Evolutionary conservation across 1,140 invertebrate species (phyloP).

Genomic region (Augochlora pura): DNA sequence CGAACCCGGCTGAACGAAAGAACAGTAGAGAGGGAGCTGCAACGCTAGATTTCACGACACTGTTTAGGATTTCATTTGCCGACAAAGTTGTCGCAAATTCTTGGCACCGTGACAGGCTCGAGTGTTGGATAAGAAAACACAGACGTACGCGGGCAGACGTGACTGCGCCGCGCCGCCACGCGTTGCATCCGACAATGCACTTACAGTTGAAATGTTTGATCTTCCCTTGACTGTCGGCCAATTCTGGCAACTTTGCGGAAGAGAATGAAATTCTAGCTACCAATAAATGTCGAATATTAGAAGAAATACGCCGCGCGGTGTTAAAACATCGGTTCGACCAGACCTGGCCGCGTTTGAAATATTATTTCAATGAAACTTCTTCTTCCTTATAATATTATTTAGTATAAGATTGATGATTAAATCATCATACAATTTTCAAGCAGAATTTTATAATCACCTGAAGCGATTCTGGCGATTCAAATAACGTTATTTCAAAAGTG

Average conservation of each 20-base stretch:
- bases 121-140: neutral
- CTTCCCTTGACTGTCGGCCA: constrained; percentile 40
- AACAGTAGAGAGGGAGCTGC: neutral
- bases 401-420: too few relatives aligned
- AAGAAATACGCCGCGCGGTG: neutral
- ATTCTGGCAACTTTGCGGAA: constrained; percentile 13
- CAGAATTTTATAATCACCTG: too few relatives aligned
- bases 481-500: too few relatives aligned
- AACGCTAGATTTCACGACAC: constrained; percentile 14
- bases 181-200: constrained; percentile 10
- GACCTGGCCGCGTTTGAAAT: too few relatives aligned
- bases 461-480: too few relatives aligned
- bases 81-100: constrained; percentile 33
- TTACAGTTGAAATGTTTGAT: constrained; percentile 29
- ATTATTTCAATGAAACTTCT: too few relatives aligned
- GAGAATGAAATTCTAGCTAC: constrained; percentile 18
- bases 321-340: too few relatives aligned
- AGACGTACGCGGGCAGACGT: neutral
- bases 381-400: too few relatives aligned
- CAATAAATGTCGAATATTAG: neutral
- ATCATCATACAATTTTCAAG: too few relatives aligned
- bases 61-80: constrained; percentile 44
- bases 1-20: neutral
- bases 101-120: constrained; percentile 29
- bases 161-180: constrained; percentile 2